Percentiles rank a stretch among this genome's conserved stretches.
These are phyloP conservation scores for Cyprinodon diabolis DNA, from an alignment of 2,797 vertebrate genomes.

Conservation along the genomic window DNA sequence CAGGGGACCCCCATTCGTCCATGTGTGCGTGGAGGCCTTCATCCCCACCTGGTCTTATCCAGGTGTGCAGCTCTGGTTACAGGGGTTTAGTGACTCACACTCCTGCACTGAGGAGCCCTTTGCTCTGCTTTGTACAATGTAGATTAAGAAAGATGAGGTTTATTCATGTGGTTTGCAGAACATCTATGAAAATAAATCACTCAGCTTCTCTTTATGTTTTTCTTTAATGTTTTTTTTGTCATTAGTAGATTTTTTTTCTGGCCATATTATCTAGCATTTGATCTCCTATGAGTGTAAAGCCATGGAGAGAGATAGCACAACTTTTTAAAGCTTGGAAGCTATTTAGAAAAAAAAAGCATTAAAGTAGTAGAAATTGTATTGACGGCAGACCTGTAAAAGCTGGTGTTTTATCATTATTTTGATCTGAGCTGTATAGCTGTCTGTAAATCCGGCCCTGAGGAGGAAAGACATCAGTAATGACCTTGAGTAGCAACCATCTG, in stretches of 20 bases:
- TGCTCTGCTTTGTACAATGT: neutral
- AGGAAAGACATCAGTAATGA: too few relatives aligned
- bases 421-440: neutral
- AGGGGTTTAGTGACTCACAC: slow-evolving; percentile 30
- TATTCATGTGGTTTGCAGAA: slow-evolving; percentile 34
- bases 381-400: neutral
- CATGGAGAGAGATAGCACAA: neutral
- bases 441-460: neutral
- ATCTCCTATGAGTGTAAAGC: neutral
- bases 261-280: neutral
- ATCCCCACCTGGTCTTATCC: slow-evolving; percentile 11
- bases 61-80: slow-evolving; percentile 22
- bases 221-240: neutral
- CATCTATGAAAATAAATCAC: slow-evolving; percentile 33
- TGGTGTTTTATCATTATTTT: neutral
- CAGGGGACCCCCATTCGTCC: slow-evolving; percentile 6
- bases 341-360: too few relatives aligned
- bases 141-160: slow-evolving; percentile 1
- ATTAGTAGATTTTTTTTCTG: slow-evolving; percentile 30
- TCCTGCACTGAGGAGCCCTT: slow-evolving; percentile 23
- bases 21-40: slow-evolving; percentile 1
- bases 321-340: neutral
- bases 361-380: neutral
- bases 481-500: neutral
- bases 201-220: slow-evolving; percentile 7